phyloP scores from a whole-genome alignment of 2,888 invertebrate genomes.

The Germaria angustata region DNA sequence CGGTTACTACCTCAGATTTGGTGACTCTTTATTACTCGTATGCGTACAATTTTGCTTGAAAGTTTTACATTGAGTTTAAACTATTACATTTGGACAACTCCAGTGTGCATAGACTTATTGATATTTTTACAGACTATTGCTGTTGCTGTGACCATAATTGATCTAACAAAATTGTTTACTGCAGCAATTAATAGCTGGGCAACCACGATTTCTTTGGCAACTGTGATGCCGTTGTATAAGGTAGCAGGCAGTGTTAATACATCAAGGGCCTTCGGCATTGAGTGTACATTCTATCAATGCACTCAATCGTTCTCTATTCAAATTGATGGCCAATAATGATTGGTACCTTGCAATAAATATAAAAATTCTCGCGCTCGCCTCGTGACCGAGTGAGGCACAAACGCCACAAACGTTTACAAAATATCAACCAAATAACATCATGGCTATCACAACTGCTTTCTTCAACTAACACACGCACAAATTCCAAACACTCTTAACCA shows the following conservation, averaged over 20 bases:
- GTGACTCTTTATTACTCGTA: too few species aligned
- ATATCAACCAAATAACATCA: slow-evolving; percentile 28
- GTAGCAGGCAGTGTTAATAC: slow-evolving; percentile 44
- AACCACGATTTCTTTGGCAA: slow-evolving; percentile 44
- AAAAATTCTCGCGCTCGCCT: slow-evolving; percentile 65
- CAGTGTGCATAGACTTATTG: background rate
- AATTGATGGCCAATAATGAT: slow-evolving; percentile 67
- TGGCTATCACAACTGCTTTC: slow-evolving; percentile 27
- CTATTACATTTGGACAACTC: too few species aligned
- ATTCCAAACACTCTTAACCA: background rate
- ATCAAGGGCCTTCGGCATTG: slow-evolving; percentile 51
- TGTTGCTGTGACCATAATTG: slow-evolving; percentile 62
- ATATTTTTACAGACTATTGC: background rate
- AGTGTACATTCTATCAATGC: slow-evolving; percentile 38
- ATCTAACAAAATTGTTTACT: slow-evolving; percentile 65
- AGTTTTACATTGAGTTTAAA: too few species aligned
- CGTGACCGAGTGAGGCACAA: slow-evolving; percentile 67
- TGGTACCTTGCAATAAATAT: slow-evolving; percentile 60
- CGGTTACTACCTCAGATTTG: too few species aligned
- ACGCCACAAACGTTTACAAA: slow-evolving; percentile 40
- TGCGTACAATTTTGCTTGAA: too few species aligned
- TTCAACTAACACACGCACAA: slow-evolving; percentile 49
- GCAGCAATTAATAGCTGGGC: slow-evolving; percentile 56
- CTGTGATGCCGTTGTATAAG: slow-evolving; percentile 15
- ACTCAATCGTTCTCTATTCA: slow-evolving; percentile 55